These are phyloP conservation scores for Leucophenga montana DNA, from an alignment of 2,888 invertebrate genomes.

Conservation along the genomic window DNA sequence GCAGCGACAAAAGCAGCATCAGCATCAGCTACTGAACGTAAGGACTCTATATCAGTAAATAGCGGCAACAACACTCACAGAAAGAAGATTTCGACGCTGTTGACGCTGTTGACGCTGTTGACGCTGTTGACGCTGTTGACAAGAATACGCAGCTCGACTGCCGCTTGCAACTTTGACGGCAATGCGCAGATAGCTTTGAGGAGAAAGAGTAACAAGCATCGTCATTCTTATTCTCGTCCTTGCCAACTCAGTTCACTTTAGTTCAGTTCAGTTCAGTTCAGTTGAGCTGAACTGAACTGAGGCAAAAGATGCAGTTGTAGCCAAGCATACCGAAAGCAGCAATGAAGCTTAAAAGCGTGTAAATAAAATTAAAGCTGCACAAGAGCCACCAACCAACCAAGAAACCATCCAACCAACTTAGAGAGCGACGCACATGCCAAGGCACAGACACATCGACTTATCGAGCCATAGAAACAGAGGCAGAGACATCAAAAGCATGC, in stretches of 20 bases:
- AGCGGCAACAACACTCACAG: slow-evolving; percentile 29
- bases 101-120: no score
- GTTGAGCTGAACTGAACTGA: neutral
- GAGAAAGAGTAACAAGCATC: neutral
- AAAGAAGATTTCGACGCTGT: slow-evolving; percentile 6
- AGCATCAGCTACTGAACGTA: slow-evolving; percentile 24
- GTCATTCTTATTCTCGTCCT: slow-evolving; percentile 2
- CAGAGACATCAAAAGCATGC: slow-evolving; percentile 1
- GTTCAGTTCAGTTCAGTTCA: no score
- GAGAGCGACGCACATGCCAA: neutral
- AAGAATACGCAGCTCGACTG: neutral
- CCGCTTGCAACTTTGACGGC: no score
- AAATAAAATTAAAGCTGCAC: slow-evolving; percentile 60
- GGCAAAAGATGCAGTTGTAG: slow-evolving; percentile 31
- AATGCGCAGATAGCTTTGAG: slow-evolving; percentile 8
- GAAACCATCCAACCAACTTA: neutral
- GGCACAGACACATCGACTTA: slow-evolving; percentile 28
- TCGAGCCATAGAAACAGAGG: neutral
- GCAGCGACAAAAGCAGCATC: slow-evolving; percentile 43
- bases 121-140: no score
- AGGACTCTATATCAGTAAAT: neutral
- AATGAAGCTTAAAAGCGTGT: slow-evolving; percentile 52
- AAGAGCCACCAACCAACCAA: neutral
- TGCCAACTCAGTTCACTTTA: neutral
- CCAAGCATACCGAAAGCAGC: slow-evolving; percentile 42